Conservation (phyloP, 1,140 invertebrate genomes). For the Agraylea sexmaculata region DNA sequence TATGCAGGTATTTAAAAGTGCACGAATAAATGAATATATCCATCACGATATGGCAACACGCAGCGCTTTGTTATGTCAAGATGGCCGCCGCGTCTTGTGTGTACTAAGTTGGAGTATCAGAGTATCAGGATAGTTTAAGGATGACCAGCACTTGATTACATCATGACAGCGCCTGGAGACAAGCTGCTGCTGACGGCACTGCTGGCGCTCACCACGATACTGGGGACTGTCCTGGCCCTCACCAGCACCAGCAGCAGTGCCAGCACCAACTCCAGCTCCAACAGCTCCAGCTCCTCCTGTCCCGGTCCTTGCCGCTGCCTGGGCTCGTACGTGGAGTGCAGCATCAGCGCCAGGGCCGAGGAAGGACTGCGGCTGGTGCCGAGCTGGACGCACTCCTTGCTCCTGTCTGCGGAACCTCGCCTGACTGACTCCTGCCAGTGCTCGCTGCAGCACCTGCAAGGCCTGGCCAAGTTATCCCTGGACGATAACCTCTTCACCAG, state of each 20-base stretch:
- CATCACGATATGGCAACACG: too few relatives aligned
- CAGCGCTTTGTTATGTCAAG: too few relatives aligned
- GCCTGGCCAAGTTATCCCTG: conserved; percentile 41
- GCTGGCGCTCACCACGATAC: neutral
- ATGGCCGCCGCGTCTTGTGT: too few relatives aligned
- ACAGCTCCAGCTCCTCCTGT: conserved; percentile 24
- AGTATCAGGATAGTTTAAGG: too few relatives aligned
- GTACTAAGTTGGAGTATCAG: too few relatives aligned
- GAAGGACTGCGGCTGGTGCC: conserved; percentile 42
- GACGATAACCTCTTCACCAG: conserved; percentile 38
- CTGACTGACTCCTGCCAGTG: conserved; percentile 32
- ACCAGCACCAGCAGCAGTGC: neutral
- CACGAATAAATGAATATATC: too few relatives aligned
- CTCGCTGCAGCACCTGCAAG: conserved; percentile 27
- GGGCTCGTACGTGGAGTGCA: conserved; percentile 46
- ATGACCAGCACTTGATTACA: too few relatives aligned
- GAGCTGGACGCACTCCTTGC: conserved; percentile 48
- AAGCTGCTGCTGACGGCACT: neutral
- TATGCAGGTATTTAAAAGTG: too few relatives aligned
- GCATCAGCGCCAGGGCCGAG: conserved; percentile 42
- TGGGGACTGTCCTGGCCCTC: neutral
- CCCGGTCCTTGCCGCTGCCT: conserved; percentile 46
- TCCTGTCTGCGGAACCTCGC: conserved; percentile 37
- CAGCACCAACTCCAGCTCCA: neutral
- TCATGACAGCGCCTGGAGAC: too few relatives aligned